Evolutionary conservation across 2,888 invertebrate species (phyloP), one percentile per base, ranked within the genome.

Genomic region (Euclidia mi): DNA sequence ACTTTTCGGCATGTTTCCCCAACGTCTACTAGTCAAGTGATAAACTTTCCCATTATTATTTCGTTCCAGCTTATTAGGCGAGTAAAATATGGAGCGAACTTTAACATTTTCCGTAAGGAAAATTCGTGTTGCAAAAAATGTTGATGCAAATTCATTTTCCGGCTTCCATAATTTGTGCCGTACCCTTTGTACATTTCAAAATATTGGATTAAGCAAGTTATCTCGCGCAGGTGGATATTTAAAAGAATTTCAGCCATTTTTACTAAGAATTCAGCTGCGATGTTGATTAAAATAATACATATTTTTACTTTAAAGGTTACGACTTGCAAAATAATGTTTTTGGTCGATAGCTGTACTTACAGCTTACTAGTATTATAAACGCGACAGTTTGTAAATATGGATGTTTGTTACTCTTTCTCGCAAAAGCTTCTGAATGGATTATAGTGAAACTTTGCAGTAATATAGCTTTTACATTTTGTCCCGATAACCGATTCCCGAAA

Each of bases 151-250:
- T 18, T 18, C 18, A 37, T 37, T 40, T 40, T 40, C 40, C 40
- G 2, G 20, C 40, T 17, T 40, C 9, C 10, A 12, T 40, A 20
- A 18, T 40, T 25, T 20, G 12, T 12, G 11, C 6, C 12, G 18
- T 40, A 20, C 20, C 40, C 20, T 40, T 40, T 40, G 40, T 40
- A 40, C 40, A 20, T 40, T 40, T 40, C 17, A 12, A 40, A 40
- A 18, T 40, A 25, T 40, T 37, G 15, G 37, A 37, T 37, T 37
- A 37, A 37, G 37, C 18, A 17, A 37, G 18, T 34, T 14, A 34
- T 34, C 18, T 18, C n/a, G n/a, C 17, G 18, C 34, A 15, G 34
- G 34, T 34, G 34, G 34, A 14, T 34, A 34, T 34, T 34, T 34
- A 14, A 9, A 14, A 12, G 14, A 15, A 10, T 2, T 35, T 35